Conservation (phyloP, 2,797 vertebrate species). For the Distichodus sexfasciatus region DNA sequence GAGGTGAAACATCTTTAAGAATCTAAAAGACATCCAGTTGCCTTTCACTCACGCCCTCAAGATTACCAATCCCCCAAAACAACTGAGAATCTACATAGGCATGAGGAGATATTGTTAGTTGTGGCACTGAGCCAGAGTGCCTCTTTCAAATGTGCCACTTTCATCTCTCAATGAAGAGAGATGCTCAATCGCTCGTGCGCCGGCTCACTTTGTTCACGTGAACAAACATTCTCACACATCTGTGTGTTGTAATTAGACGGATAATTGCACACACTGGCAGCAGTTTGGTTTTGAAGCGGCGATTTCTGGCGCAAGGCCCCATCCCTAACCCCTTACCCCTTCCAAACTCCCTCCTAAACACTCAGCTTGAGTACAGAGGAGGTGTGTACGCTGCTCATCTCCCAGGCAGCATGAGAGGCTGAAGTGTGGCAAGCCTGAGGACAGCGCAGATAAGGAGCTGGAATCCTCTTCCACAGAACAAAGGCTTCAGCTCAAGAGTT, state of each 20-base stretch:
- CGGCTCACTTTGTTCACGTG: neutral
- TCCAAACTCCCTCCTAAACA: too few species aligned
- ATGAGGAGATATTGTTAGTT: neutral
- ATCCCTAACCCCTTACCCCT: too few species aligned
- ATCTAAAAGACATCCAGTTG: too few species aligned
- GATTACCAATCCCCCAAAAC: too few species aligned
- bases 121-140: neutral
- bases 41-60: too few species aligned
- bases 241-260: neutral
- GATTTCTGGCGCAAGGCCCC: too few species aligned
- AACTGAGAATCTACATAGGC: neutral
- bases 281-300: too few species aligned
- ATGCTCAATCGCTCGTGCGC: neutral
- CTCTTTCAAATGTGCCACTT: neutral
- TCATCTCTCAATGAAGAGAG: neutral
- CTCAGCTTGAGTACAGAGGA: too few species aligned
- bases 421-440: neutral
- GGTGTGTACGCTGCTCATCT: neutral
- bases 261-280: slow-evolving; percentile 14
- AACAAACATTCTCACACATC: neutral
- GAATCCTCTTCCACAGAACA: neutral
- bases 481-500: neutral
- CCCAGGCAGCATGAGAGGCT: neutral
- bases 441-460: neutral
- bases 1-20: too few species aligned